These are phyloP conservation scores for Oligia fasciuncula DNA, from an alignment of 2,888 invertebrate species.

Conservation along the genomic window DNA sequence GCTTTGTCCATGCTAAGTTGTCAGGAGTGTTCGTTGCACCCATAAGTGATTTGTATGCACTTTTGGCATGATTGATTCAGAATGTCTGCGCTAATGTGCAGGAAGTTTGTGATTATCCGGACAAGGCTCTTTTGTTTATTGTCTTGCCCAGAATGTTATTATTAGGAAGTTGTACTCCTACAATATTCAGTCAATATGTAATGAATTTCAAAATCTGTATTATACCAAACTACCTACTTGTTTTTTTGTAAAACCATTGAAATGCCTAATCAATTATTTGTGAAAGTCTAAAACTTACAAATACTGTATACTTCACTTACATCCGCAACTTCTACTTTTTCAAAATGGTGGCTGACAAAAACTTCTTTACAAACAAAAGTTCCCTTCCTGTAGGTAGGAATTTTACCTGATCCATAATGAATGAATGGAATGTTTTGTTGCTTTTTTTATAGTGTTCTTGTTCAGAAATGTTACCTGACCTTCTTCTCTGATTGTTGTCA, in stretches of 20 bases:
- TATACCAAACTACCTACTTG: background rate
- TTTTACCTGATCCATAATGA: constrained; percentile 43
- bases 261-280: background rate
- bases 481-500: constrained; percentile 1
- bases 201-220: background rate
- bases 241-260: too few relatives aligned
- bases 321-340: background rate
- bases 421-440: constrained; percentile 23
- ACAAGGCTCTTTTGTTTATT: background rate
- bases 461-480: constrained; percentile 34
- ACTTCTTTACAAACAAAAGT: constrained; percentile 50
- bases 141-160: background rate
- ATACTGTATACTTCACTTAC: background rate
- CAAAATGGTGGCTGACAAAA: constrained; percentile 37
- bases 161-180: background rate
- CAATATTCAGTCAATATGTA: background rate
- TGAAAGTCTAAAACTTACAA: background rate
- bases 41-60: constrained; percentile 42
- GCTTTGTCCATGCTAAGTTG: constrained; percentile 38
- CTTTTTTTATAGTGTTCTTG: constrained; percentile 9
- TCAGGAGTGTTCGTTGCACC: constrained; percentile 28
- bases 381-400: constrained; percentile 18
- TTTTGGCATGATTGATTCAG: constrained; percentile 14
- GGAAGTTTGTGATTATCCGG: background rate
- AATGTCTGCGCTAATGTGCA: background rate